These are phyloP conservation scores for Taxidea taxus DNA, from an alignment of 2,113 vertebrate species.

Conservation along the genomic window DNA sequence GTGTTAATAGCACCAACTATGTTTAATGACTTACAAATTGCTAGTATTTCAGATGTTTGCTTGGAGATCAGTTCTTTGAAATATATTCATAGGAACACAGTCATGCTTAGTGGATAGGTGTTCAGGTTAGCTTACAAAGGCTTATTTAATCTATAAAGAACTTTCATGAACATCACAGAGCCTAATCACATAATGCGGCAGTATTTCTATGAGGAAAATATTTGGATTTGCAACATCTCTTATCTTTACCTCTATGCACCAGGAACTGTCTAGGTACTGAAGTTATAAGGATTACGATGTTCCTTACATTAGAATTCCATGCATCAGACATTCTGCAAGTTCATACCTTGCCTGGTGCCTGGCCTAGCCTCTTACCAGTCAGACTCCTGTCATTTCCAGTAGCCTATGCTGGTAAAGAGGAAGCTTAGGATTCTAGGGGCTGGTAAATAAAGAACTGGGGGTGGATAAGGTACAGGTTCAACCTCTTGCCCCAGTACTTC, in stretches of 20 bases:
- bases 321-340: neutral
- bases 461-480: neutral
- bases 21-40: neutral
- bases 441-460: neutral
- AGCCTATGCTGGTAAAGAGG: neutral
- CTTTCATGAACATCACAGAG: neutral
- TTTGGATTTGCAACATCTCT: neutral
- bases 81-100: neutral
- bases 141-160: constrained; percentile 1
- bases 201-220: neutral
- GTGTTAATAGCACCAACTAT: neutral
- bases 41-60: neutral
- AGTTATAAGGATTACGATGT: neutral
- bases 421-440: neutral
- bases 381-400: neutral
- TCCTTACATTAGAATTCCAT: neutral
- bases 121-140: neutral
- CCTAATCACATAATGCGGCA: neutral
- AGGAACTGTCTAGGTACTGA: neutral
- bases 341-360: neutral
- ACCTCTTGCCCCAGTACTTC: neutral
- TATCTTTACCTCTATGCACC: neutral
- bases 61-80: constrained; percentile 29
- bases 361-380: neutral
- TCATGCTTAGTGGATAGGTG: neutral